These are phyloP conservation scores for Eriosoma lanigerum DNA, from an alignment of 1,140 invertebrate genomes.

Conservation along the genomic window DNA sequence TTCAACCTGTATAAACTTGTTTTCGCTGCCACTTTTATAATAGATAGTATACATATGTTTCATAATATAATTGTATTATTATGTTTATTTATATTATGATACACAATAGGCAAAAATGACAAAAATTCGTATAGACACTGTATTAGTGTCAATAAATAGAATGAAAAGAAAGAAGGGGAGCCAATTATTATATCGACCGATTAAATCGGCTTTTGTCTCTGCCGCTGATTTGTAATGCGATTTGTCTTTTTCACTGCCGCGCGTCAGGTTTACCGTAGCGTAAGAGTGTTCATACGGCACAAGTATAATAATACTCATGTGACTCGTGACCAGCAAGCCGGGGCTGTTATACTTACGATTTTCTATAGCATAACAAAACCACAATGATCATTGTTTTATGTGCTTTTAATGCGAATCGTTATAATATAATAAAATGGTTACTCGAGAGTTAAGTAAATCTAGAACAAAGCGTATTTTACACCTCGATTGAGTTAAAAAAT, in stretches of 20 bases:
- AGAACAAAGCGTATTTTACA: too few species aligned
- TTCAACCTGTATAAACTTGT: not conserved
- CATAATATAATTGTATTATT: not conserved
- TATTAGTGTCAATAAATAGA: too few species aligned
- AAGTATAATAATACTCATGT: not conserved
- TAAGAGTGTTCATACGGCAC: not conserved
- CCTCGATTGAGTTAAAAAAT: too few species aligned
- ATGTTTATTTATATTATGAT: not conserved
- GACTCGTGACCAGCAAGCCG: conserved; percentile 18
- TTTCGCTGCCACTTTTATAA: not conserved
- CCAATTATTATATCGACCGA: conserved; percentile 20
- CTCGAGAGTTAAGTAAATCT: too few species aligned
- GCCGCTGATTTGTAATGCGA: conserved; percentile 34
- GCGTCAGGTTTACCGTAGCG: not conserved
- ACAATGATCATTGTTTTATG: not conserved
- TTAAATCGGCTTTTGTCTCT: conserved; percentile 20
- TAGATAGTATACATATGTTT: not conserved
- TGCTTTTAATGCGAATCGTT: not conserved
- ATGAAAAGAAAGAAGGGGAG: not conserved
- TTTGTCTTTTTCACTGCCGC: not conserved
- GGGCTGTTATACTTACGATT: not conserved
- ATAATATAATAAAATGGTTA: too few species aligned
- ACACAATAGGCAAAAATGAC: not conserved
- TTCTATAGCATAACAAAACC: not conserved
- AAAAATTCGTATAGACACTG: not conserved